These are phyloP conservation scores for Coreoperca whiteheadi DNA, from an alignment of 2,113 vertebrate genomes.

Conservation along the genomic window DNA sequence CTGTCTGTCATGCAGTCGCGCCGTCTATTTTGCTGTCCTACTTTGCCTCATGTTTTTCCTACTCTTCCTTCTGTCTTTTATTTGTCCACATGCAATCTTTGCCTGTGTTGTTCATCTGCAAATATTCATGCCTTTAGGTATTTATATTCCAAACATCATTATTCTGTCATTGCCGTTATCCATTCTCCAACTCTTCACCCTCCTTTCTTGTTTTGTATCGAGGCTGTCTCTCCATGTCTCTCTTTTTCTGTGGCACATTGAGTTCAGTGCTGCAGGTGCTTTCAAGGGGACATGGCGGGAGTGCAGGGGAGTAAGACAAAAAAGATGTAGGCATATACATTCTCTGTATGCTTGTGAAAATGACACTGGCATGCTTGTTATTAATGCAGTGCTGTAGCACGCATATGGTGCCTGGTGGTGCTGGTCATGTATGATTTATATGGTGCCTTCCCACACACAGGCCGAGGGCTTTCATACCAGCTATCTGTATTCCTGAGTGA, in stretches of 20 bases:
- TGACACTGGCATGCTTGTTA: constrained; percentile 46
- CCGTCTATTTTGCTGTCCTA: constrained; percentile 49
- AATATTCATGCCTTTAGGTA: constrained; percentile 54
- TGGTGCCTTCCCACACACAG: constrained; percentile 46
- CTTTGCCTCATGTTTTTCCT: constrained; percentile 54
- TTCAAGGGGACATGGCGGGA: constrained; percentile 41
- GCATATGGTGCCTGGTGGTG: constrained; percentile 60
- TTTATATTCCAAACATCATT: constrained; percentile 42
- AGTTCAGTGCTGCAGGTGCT: constrained; percentile 71
- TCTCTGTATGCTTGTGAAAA: constrained; percentile 24
- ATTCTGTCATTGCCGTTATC: constrained; percentile 48
- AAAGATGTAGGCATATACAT: constrained; percentile 42
- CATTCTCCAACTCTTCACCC: constrained; percentile 31
- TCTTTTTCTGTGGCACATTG: constrained; percentile 59
- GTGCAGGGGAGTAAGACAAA: constrained; percentile 48
- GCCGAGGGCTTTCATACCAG: constrained; percentile 39
- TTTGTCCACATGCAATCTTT: constrained; percentile 40
- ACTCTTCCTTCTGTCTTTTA: constrained; percentile 37
- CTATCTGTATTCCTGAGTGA: constrained; percentile 60
- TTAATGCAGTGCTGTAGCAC: constrained; percentile 55
- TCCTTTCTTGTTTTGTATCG: constrained; percentile 1
- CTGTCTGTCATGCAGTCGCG: constrained; percentile 48
- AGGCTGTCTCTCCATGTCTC: constrained; percentile 23
- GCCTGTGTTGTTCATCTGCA: constrained; percentile 39
- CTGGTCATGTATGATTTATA: constrained; percentile 75